phyloP scores from a whole-genome alignment of 2,113 vertebrate genomes.

The Anhinga rufa region DNA sequence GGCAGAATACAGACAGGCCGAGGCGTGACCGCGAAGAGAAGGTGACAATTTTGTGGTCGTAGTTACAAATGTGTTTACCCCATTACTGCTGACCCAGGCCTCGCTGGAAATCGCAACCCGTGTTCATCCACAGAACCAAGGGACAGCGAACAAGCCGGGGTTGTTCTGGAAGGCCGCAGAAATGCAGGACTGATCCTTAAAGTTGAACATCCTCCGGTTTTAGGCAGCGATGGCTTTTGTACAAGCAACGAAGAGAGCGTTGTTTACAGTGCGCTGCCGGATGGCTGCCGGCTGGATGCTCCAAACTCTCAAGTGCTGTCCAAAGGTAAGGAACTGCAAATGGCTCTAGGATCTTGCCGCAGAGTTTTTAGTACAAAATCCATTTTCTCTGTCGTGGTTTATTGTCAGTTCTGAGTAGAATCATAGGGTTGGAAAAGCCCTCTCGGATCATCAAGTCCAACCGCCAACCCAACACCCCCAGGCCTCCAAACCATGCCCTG shows the following conservation, averaged over 20 bases:
- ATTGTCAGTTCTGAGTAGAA: not conserved
- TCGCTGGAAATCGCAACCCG: no score
- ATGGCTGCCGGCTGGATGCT: not conserved
- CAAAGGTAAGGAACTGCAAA: not conserved
- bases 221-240: conserved; percentile 57
- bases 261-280: conserved; percentile 42
- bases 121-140: not conserved
- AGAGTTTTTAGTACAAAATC: not conserved
- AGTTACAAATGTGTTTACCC: not conserved
- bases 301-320: not conserved
- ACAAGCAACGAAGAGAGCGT: conserved; percentile 55
- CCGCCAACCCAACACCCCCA: no score
- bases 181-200: conserved; percentile 47
- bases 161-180: not conserved
- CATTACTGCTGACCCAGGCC: no score
- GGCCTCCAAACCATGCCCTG: no score
- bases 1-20: not conserved
- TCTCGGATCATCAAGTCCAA: no score
- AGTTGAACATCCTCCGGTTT: conserved; percentile 53
- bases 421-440: no score
- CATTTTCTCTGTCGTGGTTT: not conserved
- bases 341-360: not conserved
- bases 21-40: not conserved
- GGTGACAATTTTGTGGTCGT: no score
- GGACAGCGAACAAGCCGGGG: not conserved